phyloP scores from a whole-genome alignment of 2,888 invertebrate genomes.

The Trypoxylon attenuatum region DNA sequence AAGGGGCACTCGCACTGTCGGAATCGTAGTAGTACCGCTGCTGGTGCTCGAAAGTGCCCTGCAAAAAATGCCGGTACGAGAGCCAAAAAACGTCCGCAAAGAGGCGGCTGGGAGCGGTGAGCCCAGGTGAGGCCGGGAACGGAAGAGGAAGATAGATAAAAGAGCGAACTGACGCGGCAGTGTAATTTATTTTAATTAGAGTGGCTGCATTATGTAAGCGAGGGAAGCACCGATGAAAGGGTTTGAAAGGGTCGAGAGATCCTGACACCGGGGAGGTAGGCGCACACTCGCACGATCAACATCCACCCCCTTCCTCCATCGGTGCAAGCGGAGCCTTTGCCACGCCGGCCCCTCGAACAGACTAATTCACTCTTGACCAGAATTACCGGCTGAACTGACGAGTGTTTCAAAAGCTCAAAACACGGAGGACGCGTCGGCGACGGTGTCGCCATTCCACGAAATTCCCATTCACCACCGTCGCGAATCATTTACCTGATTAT shows the following conservation, averaged over 20 bases:
- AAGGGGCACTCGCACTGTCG: constrained; percentile 8
- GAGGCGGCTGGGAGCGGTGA: constrained; percentile 12
- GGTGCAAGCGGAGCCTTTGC: constrained; percentile 30
- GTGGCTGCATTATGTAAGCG: constrained; percentile 72
- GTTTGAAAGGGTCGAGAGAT: constrained; percentile 66
- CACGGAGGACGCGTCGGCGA: neutral
- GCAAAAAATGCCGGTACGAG: constrained; percentile 50
- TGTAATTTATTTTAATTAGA: constrained; percentile 75
- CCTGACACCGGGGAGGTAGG: constrained; percentile 56
- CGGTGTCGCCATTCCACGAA: no score
- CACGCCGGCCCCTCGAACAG: constrained; percentile 50
- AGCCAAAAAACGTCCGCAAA: constrained; percentile 41
- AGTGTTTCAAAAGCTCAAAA: constrained; percentile 26
- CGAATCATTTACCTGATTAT: no score
- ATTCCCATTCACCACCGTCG: no score
- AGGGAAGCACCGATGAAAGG: constrained; percentile 65
- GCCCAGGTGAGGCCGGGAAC: constrained; percentile 6
- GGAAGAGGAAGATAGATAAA: constrained; percentile 49
- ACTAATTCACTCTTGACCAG: constrained; percentile 64
- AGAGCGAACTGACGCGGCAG: constrained; percentile 58
- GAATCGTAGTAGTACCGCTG: constrained; percentile 10
- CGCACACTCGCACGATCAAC: constrained; percentile 39
- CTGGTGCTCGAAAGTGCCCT: constrained; percentile 60
- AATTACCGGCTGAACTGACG: constrained; percentile 17
- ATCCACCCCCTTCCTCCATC: constrained; percentile 28